Base-by-base conservation (phyloP, 1,140 invertebrate species). In the Drosophila azteca region DNA sequence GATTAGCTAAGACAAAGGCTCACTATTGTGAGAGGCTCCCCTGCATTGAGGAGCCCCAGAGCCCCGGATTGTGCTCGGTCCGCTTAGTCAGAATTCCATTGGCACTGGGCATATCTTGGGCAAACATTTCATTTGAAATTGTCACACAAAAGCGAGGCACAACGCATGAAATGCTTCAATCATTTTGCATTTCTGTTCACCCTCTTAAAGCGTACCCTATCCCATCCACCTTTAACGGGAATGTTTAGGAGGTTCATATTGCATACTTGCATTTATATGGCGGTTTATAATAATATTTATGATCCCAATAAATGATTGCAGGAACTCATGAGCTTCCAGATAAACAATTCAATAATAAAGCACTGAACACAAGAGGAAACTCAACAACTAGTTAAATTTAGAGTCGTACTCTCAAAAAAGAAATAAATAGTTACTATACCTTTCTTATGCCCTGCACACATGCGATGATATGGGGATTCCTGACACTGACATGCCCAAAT, bases 1-100 rank as follows among this genome's bases (percentile, higher is more conserved):
- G 83, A 88, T 88, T 88, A 88, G 83, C 83, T 88, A 88, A 88
- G 83, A 88, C 83, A 88, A 88, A 88, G 83, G 71, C 62, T 58
- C 43, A 45, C 83, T 82, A 88, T 88, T 88, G 83, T 88, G 64
- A 63, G 58, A 58, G 57, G 60, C 64, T 31, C 45, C 65, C 31
- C 48, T 61, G 67, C 59, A 82, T 64, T 73, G 73, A 51, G 62
- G 31, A 63, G 59, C 54, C 74, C 39, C 4, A 35, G 20, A 49
- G 63, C 20, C 48, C 44, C 31, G 72, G 44, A 51, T 46, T 51
- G 46, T 61, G 68, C 45, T 24, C 66, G 66, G 63, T 48, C 67
- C 51, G 68, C 70, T 73, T 72, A 72, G 67, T 73, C 68, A 73
- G 57, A 75, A 70, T 76, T 60, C 39, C 58, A 58, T 72, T 61